A percentile compares a stretch with the other conserved stretches of the same genome.
Conservation (phyloP, 35 echinoderm and acorn worm species). For the Ophiothrix spiculata region DNA sequence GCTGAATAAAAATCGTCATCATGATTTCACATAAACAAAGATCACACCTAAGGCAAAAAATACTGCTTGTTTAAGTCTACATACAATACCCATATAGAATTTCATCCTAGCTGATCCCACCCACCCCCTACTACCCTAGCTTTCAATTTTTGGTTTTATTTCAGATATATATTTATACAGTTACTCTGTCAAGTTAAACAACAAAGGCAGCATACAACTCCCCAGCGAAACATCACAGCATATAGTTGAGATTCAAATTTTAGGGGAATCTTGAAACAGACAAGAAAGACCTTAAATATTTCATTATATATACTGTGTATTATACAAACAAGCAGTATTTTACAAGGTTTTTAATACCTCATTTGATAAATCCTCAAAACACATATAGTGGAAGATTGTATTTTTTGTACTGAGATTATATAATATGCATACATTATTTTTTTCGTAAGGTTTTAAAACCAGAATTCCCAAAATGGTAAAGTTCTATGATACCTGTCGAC, state of each 20-base stretch:
- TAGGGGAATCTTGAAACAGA: not conserved
- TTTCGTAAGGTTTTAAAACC: constrained; percentile 10
- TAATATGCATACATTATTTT: not conserved
- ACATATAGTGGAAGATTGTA: constrained; percentile 12
- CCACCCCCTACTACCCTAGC: too few relatives aligned
- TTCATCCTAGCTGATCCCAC: too few relatives aligned
- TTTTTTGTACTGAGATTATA: constrained; percentile 7
- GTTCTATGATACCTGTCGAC: too few relatives aligned
- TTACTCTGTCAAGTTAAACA: constrained; percentile 9
- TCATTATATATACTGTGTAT: not conserved
- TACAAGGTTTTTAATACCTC: constrained; percentile 4
- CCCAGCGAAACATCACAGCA: not conserved
- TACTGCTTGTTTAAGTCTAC: not conserved
- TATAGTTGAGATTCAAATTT: not conserved
- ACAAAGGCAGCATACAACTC: not conserved
- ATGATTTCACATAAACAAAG: constrained; percentile 8
- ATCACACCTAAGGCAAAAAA: constrained; percentile 3
- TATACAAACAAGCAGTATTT: constrained; percentile 11
- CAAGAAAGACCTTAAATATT: constrained; percentile 8
- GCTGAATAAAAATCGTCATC: constrained; percentile 6
- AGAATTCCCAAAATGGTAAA: constrained; percentile 2
- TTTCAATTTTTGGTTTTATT: not conserved
- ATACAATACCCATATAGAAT: not conserved
- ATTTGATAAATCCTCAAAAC: constrained; percentile 5
- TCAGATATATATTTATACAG: not conserved